These are phyloP conservation scores for Brachirus orientalis DNA, from an alignment of 2,113 vertebrate species.

Conservation along the genomic window DNA sequence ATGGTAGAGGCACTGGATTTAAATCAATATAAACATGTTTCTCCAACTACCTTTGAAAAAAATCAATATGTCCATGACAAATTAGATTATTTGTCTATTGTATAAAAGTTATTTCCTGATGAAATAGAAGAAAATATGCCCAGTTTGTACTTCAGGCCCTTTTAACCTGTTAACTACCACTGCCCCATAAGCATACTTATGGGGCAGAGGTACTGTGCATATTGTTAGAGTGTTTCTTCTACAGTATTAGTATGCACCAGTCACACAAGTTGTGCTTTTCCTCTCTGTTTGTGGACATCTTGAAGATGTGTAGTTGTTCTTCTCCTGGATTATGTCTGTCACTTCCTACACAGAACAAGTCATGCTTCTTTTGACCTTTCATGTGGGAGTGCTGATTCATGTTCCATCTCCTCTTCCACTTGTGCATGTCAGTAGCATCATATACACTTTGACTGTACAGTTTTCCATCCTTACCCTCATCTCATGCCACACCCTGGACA, in stretches of 20 bases:
- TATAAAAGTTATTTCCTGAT: no score
- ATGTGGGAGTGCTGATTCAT: conserved; percentile 75
- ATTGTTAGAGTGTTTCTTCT: neutral
- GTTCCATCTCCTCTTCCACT: conserved; percentile 54
- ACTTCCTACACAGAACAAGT: conserved; percentile 68
- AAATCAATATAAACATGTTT: no score
- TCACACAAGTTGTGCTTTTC: neutral
- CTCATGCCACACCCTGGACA: conserved; percentile 14
- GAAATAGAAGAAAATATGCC: no score
- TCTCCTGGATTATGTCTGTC: conserved; percentile 51
- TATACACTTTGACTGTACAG: conserved; percentile 29
- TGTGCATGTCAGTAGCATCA: conserved; percentile 55
- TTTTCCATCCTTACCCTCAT: conserved; percentile 25
- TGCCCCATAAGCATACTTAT: no score
- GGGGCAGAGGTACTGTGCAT: no score
- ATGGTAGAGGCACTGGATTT: no score
- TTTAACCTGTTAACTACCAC: no score
- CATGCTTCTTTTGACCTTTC: conserved; percentile 64
- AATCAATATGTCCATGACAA: no score
- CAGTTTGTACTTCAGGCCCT: no score
- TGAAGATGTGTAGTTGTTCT: conserved; percentile 47
- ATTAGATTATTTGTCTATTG: no score
- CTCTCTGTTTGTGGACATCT: conserved; percentile 18
- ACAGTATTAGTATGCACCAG: neutral
- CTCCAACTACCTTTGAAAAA: no score